Base-by-base conservation (phyloP, 2,888 invertebrate genomes). In the Lepetodrilus schrolli region DNA sequence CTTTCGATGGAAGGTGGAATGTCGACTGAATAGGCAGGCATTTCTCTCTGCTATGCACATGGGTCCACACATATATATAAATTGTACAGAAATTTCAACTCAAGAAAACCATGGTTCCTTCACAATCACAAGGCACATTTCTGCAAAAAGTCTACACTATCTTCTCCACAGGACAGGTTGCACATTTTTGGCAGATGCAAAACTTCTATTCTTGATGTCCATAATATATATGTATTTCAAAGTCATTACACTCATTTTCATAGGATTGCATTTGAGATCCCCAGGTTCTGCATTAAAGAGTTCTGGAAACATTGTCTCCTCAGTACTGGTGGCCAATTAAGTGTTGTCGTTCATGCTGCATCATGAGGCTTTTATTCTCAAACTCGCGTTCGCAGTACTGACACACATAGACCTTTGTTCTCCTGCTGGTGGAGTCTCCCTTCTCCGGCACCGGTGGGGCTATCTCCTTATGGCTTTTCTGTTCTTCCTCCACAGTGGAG, bases 361-460 rank as follows among this genome's bases (percentile, higher is more conserved):
- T 73, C 86, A 87, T 83, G 4, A 76, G 74, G 0, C 75, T 66
- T 76, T 85, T 86, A 21, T 82, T 81, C 74, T 86, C 84, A 81
- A 86, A 88, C 70, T 84, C 85, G 17, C 86, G 72, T 65, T 88
- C 88, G 81, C 88, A 87, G 71, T 81, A 87, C 73, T 86, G 85
- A 73, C 88, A 88, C 10, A 86, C 85, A 74, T 86, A 87, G 2
- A 87, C 84, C 73, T 84, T 84, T n/a, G 79, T 79, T 38, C 71
- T 69, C 21, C 21, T 26, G 2, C 17, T 20, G n/a, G 20, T 21
- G 10, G 66, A 30, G 20, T 30, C 49, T 20, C 20, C 48, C 5
- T 26, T 43, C 4, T 79, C 75, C 4, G 8, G 26, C 1, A 66
- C 8, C 10, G 34, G 4, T n/a, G 34, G 10, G 2, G 7, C 13